Evolutionary conservation across 2,797 vertebrate genomes (phyloP), one percentile per base, ranked within the genome.

Genomic region (Lateolabrax maculatus): DNA sequence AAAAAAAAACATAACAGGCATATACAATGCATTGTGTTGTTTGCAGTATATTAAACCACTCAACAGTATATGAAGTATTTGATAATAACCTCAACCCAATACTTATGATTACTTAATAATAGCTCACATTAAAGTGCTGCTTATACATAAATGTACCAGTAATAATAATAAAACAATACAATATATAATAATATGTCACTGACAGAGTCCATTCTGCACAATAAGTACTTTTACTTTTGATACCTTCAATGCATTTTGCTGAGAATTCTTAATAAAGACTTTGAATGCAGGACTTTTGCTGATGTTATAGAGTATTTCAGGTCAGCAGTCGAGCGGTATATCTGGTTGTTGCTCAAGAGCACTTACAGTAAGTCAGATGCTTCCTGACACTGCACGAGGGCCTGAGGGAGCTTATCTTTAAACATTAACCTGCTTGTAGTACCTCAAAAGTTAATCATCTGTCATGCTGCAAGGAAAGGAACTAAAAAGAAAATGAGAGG

Each of bases 281-380:
- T 61, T 63, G 4, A 41, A 39, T 36, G 9, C 39, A 10, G 11
- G 16, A 31, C 23, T 18, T 80, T 41, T 57, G 19, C 44, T 41
- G n/a, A n/a, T 64, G 55, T 43, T 23, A 29, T 29, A 36, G 15
- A 58, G 15, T 51, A 48, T 73, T 68, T 77, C 43, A 68, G 68
- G 62, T 69, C 73, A 82, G 29, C 36, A n/a, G 31, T 7, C 31
- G 41, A 66, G 48, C 21, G 61, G 65, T 25, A n/a, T 21, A 27
- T 19, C 61, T 53, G 37, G 46, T 49, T 74, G 80, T 92, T 90
- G 86, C 87, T 90, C 84, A 89, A 90, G 80, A 89, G 84, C 77
- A 79, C 75, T 91, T 75, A 72, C 86, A 75, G 75, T 89, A 89
- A 89, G 68, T 80, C 75, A 60, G 71, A 73, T 5, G 57, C 52